Evolutionary conservation across 2,113 vertebrate genomes (phyloP).

Genomic region (Nesoenas mayeri): DNA sequence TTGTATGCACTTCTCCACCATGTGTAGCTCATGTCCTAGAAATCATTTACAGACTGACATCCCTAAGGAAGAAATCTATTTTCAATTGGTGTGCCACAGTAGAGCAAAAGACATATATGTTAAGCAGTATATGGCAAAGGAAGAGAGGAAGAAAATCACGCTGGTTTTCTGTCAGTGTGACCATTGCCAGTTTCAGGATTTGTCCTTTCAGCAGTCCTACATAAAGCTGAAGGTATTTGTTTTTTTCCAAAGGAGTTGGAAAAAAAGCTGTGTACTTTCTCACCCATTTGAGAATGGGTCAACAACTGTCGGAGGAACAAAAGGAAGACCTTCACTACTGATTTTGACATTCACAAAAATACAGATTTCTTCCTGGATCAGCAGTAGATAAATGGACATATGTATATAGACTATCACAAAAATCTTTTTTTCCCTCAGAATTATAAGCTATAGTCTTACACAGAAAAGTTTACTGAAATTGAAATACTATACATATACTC

Average conservation of each 20-base stretch:
- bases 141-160: not conserved
- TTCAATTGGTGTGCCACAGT: not conserved
- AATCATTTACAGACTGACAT: not conserved
- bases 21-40: not conserved
- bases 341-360: not conserved
- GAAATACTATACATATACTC: not conserved
- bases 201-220: not conserved
- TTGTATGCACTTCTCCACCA: not conserved
- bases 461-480: not conserved
- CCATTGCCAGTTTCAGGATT: not conserved
- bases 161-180: not conserved
- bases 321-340: not conserved
- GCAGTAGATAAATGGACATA: not conserved
- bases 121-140: not conserved
- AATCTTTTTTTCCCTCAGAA: not conserved
- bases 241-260: not conserved
- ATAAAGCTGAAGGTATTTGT: not conserved
- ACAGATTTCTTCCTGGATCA: not conserved
- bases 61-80: not conserved
- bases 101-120: not conserved
- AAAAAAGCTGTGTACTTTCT: not conserved
- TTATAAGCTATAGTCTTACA: not conserved
- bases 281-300: rapidly evolving
- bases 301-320: not conserved
- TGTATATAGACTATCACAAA: not conserved